Base-by-base conservation (phyloP, 2,113 vertebrate species). In the Nansenia antarctica region DNA sequence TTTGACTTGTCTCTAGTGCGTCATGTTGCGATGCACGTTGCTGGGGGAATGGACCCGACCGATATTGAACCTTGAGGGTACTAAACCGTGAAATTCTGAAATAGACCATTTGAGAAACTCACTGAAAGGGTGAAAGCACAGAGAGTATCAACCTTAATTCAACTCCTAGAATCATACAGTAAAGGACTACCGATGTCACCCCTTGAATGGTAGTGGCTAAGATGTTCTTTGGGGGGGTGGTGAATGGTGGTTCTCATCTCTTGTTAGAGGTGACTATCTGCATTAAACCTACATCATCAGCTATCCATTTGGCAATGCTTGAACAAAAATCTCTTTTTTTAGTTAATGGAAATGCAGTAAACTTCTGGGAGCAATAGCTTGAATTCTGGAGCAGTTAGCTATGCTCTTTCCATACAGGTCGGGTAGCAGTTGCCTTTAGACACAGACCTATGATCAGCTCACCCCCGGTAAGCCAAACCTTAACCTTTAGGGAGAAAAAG, bases 381-480 rank as follows among this genome's bases (percentile, higher is more conserved):
- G 18, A n/a, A 47, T n/a, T n/a, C n/a, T n/a, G n/a, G n/a, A n/a
- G 20, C 45, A 47, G 18, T 47, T 47, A n/a, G 5, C 45, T 47
- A 37, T 11, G 11, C 5, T 11, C 42, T 47, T n/a, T n/a, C 45
- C 18, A 5, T 47, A n/a, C 7, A 12, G 1, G 14, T 3, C 14
- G 20, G 37, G 20, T 20, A 47, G 15, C 18, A 47, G 4, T n/a
- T 20, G 5, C 47, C n/a, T 65, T 30, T 15, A 26, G 47, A 22
- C 9, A 70, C 77, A 75, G 81, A 85, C 82, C 84, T 84, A 77
- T 53, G 20, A 73, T 86, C 78, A 67, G 68, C 53, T 60, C 53
- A 67, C 74, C 77, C 72, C 62, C 66, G 34, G 7, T n/a, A 62
- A 55, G 55, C 34, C 66, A 73, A 64, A 72, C 65, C 47, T 6